Evolutionary conservation across 2,113 vertebrate species (phyloP).

Genomic region (Oxyura jamaicensis): DNA sequence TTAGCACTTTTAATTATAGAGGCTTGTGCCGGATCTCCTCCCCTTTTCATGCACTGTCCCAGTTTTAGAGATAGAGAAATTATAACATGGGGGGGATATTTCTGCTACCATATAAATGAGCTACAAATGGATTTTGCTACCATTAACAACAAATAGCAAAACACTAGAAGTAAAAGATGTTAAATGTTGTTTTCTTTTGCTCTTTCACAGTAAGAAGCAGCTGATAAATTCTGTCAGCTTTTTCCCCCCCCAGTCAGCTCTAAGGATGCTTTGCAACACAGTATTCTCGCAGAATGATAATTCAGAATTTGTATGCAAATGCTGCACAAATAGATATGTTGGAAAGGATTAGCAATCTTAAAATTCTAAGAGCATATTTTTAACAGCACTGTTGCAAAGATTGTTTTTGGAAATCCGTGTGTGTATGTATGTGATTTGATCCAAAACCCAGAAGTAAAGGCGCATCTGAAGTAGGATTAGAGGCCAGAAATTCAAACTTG

Average conservation of each 20-base stretch:
- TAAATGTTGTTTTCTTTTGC: neutral
- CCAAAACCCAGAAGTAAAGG: neutral
- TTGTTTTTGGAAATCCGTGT: neutral
- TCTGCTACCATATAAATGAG: neutral
- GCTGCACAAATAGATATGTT: neutral
- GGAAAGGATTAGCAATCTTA: neutral
- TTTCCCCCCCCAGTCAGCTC: neutral
- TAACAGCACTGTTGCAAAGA: neutral
- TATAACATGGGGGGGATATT: neutral
- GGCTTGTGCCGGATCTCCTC: neutral
- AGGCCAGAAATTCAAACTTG: neutral
- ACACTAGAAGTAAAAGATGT: neutral
- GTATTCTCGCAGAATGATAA: neutral
- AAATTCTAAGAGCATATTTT: neutral
- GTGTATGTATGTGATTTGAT: neutral
- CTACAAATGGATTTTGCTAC: neutral
- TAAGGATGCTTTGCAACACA: neutral
- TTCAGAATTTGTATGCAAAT: neutral
- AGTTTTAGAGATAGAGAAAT: neutral
- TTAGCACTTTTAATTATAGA: neutral
- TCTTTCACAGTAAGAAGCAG: neutral
- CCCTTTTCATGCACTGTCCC: neutral
- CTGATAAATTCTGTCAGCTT: neutral
- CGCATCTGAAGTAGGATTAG: neutral
- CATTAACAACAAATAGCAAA: neutral